Conservation (phyloP, 2,888 invertebrate genomes). For the Calliscelio sp. region DNA sequence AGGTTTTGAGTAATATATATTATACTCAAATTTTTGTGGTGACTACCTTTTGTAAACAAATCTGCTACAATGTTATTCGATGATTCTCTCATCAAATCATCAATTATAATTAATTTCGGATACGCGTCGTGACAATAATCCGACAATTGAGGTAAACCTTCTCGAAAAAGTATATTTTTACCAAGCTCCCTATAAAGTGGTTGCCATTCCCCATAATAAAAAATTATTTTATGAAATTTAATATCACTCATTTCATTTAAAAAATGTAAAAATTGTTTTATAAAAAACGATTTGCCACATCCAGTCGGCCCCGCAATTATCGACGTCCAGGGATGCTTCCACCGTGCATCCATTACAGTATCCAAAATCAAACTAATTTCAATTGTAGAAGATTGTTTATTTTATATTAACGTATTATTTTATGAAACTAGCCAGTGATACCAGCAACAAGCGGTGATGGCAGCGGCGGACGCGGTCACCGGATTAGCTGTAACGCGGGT, state of each 20-base stretch:
- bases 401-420: too few relatives aligned
- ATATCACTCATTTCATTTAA: conserved; percentile 12
- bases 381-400: too few relatives aligned
- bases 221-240: conserved; percentile 54
- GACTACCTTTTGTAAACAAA: conserved; percentile 1
- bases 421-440: too few relatives aligned
- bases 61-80: not conserved
- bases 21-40: not conserved
- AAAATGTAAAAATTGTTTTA: conserved; percentile 33
- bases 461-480: too few relatives aligned
- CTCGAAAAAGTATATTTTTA: not conserved
- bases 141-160: too few relatives aligned
- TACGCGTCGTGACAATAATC: too few relatives aligned
- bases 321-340: conserved; percentile 42
- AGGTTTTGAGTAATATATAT: conserved; percentile 2
- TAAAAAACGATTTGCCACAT: conserved; percentile 49
- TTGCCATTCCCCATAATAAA: conserved; percentile 69
- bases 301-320: conserved; percentile 33
- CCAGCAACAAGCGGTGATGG: too few relatives aligned
- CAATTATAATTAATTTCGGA: too few relatives aligned
- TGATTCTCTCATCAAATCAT: conserved; percentile 1
- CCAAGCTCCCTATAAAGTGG: conserved; percentile 27
- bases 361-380: too few relatives aligned
- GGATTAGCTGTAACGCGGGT: too few relatives aligned
- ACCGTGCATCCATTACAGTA: not conserved